phyloP scores from a whole-genome alignment of 2,797 vertebrate genomes.

The Ambastaia sidthimunki region DNA sequence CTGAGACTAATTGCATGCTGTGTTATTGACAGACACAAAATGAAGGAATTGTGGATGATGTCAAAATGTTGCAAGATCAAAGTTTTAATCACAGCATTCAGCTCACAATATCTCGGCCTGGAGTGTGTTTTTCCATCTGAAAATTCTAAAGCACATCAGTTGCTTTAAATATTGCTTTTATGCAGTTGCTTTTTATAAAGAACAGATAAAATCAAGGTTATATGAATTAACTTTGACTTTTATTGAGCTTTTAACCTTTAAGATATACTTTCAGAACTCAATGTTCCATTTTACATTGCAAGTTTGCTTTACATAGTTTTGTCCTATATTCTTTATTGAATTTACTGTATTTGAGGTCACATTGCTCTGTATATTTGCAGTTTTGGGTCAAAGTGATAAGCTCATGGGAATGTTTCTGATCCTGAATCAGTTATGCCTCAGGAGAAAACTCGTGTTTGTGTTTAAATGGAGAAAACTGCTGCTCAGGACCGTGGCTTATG shows the following conservation, averaged over 20 bases:
- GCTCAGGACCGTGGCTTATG: background rate
- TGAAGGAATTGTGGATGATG: background rate
- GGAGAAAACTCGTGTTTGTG: background rate
- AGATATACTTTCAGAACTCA: background rate
- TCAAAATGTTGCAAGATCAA: slow-evolving; percentile 28
- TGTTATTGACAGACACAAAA: slow-evolving; percentile 21
- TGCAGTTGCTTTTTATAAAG: slow-evolving; percentile 1
- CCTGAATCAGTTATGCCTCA: background rate
- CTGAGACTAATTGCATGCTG: slow-evolving; percentile 26
- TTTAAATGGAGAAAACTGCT: background rate
- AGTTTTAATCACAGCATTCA: slow-evolving; percentile 22
- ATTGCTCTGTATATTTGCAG: background rate
- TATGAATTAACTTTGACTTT: background rate
- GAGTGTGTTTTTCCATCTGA: background rate
- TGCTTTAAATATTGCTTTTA: too few species aligned
- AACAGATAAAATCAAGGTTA: background rate
- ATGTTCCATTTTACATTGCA: background rate
- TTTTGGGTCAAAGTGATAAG: background rate
- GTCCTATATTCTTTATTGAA: background rate
- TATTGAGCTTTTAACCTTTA: background rate
- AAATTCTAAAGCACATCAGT: background rate
- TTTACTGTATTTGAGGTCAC: background rate
- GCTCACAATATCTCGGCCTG: background rate
- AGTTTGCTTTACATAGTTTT: background rate
- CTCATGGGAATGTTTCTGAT: background rate